Conservation (phyloP, 1,140 invertebrate genomes). For the Ceratoteleas bidentatus region DNA sequence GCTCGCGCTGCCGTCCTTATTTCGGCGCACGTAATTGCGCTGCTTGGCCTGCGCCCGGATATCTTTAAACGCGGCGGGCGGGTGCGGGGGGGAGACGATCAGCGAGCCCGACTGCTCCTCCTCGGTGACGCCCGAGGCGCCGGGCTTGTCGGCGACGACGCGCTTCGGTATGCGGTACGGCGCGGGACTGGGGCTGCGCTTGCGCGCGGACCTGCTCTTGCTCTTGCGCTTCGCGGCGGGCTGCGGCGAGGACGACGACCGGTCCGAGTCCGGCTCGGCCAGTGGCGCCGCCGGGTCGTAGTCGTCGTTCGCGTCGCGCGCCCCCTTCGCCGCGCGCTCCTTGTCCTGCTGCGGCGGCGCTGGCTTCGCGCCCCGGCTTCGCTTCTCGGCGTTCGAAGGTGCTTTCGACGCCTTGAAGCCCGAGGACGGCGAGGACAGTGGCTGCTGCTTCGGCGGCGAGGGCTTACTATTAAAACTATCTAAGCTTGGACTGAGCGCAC, state of each 20-base stretch:
- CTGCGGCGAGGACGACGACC: constrained; percentile 31
- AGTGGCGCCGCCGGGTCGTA: constrained; percentile 17
- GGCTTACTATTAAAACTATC: constrained; percentile 18
- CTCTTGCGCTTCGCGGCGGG: constrained; percentile 70
- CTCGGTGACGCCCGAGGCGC: constrained; percentile 75
- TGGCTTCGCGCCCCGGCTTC: constrained; percentile 2
- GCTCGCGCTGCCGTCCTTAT: constrained; percentile 82
- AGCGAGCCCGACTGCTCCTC: constrained; percentile 79
- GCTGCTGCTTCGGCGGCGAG: constrained; percentile 7
- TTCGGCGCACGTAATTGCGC: constrained; percentile 85
- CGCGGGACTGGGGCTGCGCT: constrained; percentile 73
- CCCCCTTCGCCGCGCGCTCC: neutral
- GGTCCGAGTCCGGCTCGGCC: constrained; percentile 10
- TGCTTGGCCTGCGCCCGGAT: constrained; percentile 83
- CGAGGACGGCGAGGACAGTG: neutral
- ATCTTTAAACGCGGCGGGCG: constrained; percentile 83
- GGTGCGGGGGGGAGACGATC: constrained; percentile 78
- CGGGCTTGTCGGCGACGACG: constrained; percentile 58
- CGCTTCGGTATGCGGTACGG: constrained; percentile 78
- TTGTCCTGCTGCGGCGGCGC: constrained; percentile 4
- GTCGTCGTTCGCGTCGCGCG: constrained; percentile 16
- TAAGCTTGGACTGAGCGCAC: constrained; percentile 61
- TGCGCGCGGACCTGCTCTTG: constrained; percentile 73
- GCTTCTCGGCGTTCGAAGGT: constrained; percentile 8
- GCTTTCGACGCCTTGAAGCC: constrained; percentile 4